Base-by-base conservation (phyloP, 2,113 vertebrate species). In the Crotalus helleri region DNA sequence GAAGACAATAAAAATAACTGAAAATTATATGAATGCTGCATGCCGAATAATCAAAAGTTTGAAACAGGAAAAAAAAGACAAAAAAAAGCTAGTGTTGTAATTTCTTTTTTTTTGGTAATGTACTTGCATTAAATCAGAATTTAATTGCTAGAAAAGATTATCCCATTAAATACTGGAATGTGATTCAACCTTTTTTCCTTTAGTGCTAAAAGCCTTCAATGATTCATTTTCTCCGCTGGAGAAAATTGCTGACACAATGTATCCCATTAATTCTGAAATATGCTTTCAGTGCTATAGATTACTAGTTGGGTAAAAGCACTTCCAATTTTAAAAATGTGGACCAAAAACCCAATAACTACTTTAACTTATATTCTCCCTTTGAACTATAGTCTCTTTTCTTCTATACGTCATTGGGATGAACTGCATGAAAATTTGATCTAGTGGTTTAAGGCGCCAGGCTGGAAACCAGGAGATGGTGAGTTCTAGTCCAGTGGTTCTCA, bases 121-220 rank as follows among this genome's bases (percentile, higher is more conserved):
- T 26, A 49, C 29, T 53, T 46, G 33, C 88, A 93, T 90, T 59
- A 44, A 54, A 61, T 15, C 57, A 64, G 11, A n/a, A 44, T 53
- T 87, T 90, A 90, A 93, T 90, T 87, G 89, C 74, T 87, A 33
- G 10, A 86, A 90, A 90, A 54, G 57, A 33, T 12, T 39, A 39
- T 49, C 26, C 61, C n/a, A 86, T 93, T 64, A 53, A 93, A 86
- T 5, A 26, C 54, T 24, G 4, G 69, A 90, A 85, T 59, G 17
- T 13, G 33, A 58, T n/a, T 53, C 51, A 69, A 17, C 33, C 54
- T 54, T 23, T 64, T 87, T 90, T 87, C 54, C 17, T 44, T 53
- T n/a, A 64, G 46, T 15, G 39, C 23, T 93, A 90, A 93, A 90
- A 90, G 92, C 92, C 9, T 29, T 5, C 3, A 53, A 54, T 89